Conservation (phyloP, 2,113 vertebrate genomes). For the Lophochroa leadbeateri region DNA sequence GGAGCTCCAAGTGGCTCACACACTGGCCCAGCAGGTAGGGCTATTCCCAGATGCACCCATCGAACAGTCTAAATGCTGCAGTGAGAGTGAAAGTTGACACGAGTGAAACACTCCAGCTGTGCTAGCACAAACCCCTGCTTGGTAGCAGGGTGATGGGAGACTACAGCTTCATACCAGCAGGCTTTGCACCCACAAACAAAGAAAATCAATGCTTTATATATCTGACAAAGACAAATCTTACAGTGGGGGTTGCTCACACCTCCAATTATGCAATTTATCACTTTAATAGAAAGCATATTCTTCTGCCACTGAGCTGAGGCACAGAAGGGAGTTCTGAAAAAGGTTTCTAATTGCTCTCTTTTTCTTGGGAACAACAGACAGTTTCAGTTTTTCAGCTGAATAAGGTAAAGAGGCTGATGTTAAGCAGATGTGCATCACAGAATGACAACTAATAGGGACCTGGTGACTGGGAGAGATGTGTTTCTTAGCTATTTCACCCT, state of each 20-base stretch:
- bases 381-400: conserved; percentile 8
- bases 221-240: conserved; percentile 46
- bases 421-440: conserved; percentile 16
- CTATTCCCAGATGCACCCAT: not conserved
- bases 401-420: not conserved
- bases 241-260: conserved; percentile 17
- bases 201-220: conserved; percentile 45
- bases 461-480: not conserved
- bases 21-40: not conserved
- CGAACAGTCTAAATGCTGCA: not conserved
- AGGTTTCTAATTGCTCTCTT: not conserved
- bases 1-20: not conserved
- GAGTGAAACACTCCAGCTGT: not conserved
- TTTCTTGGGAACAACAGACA: not conserved
- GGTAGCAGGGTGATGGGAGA: not conserved
- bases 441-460: not conserved
- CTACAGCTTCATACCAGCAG: not conserved
- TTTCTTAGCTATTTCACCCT: not conserved
- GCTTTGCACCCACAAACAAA: conserved; percentile 16
- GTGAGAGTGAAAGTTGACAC: not conserved
- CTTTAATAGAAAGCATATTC: conserved; percentile 53
- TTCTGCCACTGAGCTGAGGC: conserved; percentile 25
- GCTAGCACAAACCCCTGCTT: not conserved
- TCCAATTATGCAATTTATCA: conserved; percentile 48
- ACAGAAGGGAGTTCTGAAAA: conserved; percentile 18